Evolutionary conservation across 1,140 invertebrate genomes (phyloP).

Genomic region (Ceratosolen fusciceps): DNA sequence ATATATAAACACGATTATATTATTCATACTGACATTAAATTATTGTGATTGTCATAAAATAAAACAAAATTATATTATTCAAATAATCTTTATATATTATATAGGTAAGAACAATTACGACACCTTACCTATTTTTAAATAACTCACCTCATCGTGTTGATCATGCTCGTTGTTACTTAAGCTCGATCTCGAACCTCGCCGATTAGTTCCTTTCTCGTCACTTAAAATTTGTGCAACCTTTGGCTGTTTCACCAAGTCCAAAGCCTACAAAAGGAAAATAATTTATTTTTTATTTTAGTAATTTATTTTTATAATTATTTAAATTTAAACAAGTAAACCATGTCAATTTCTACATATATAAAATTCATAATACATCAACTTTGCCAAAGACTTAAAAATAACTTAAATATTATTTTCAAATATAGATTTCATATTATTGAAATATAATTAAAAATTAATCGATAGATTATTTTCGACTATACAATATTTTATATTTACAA

Average conservation of each 20-base stretch:
- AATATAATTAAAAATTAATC: no score
- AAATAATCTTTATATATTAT: neutral
- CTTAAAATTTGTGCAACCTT: conserved; percentile 82
- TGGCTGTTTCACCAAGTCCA: conserved; percentile 92
- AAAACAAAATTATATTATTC: conserved; percentile 32
- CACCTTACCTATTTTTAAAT: neutral
- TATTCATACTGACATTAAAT: conserved; percentile 36
- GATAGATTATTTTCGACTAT: no score
- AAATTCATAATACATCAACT: no score
- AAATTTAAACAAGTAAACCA: no score
- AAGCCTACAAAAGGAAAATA: conserved; percentile 75
- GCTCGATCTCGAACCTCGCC: conserved; percentile 68
- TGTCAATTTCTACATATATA: no score
- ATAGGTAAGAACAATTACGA: neutral
- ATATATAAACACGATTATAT: conserved; percentile 37
- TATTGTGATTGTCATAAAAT: conserved; percentile 28
- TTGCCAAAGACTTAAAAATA: no score
- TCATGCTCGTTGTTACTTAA: conserved; percentile 68
- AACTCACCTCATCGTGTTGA: conserved; percentile 69
- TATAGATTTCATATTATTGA: no score
- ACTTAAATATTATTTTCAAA: no score
- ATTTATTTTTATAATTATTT: no score
- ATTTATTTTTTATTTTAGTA: neutral
- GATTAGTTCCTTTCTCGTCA: conserved; percentile 66
- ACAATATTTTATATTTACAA: no score